Evolutionary conservation across 1,140 invertebrate species (phyloP).

Genomic region (Macrosteles quadrilineatus): DNA sequence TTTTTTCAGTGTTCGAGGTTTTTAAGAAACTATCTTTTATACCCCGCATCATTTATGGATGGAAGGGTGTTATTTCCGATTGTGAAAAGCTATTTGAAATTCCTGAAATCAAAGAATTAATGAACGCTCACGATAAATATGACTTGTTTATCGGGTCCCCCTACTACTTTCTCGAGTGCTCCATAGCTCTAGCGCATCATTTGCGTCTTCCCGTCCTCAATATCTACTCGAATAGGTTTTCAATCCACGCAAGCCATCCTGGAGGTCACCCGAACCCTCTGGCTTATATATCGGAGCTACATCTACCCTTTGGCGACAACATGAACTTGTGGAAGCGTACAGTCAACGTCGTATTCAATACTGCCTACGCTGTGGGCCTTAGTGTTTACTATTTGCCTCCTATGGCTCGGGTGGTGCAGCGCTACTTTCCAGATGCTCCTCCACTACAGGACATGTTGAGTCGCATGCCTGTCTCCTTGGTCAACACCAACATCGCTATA

Average conservation of each 20-base stretch:
- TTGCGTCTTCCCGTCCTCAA: neutral
- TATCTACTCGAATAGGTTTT: neutral
- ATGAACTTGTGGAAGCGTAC: conserved; percentile 6
- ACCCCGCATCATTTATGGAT: neutral
- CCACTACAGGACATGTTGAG: conserved; percentile 5
- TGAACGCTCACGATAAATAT: neutral
- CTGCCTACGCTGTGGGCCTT: neutral
- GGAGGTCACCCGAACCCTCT: neutral
- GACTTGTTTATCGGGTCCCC: conserved; percentile 7
- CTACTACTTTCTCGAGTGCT: neutral
- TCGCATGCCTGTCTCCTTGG: neutral
- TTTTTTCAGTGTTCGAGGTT: neutral
- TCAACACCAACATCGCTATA: conserved; percentile 1
- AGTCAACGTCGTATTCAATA: neutral
- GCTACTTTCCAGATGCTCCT: neutral
- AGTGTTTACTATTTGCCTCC: neutral
- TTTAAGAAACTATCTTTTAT: neutral
- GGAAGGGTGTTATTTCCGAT: neutral
- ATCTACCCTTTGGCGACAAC: neutral
- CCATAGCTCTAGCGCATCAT: neutral
- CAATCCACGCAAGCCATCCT: neutral
- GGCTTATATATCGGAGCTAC: neutral
- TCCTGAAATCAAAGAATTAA: neutral
- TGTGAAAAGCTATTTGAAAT: neutral
- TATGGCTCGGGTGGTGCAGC: neutral